Base-by-base conservation (phyloP, 1,140 invertebrate genomes). In the Hypsibius dujardini region DNA sequence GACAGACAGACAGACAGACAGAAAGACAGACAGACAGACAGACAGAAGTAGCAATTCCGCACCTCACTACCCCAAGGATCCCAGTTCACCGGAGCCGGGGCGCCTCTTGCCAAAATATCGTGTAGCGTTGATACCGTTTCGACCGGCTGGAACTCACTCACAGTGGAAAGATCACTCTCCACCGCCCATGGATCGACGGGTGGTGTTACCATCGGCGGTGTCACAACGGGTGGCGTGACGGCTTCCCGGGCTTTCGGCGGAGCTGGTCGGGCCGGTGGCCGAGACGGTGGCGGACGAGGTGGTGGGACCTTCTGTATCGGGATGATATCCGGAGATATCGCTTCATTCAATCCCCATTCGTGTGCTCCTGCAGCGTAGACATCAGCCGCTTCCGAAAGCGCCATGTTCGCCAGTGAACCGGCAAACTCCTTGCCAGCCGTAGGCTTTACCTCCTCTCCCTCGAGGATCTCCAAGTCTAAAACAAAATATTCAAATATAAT, bases 231-330 rank as follows among this genome's bases (percentile, higher is more conserved):
- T 56, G 7, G 50, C 50, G 50, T 7, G n/a, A 56, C 50, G n/a
- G 50, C 7, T 12, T 56, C 50, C 7, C 7, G 7, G n/a, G 50
- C 50, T 56, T 56, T 56, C 50, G 50, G 50, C 7, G 50, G 7
- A 56, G n/a, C n/a, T 56, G 12, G 12, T 15, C 12, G 12, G 12
- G 62, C 12, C 42, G 62, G 12, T 7, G 62, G 62, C 7, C 62
- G 62, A 67, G 62, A 12, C 42, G 62, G 62, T 12, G 62, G 62
- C 12, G 62, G 62, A 15, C 62, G 62, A 12, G 62, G 62, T 67
- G 62, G 62, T 45, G 62, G 12, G 3, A 42, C 62, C 7, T 42
- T 67, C 42, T 67, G 12, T n/a, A 56, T n/a, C 12, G 7, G 62
- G 3, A 67, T 42, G 62, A 67, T 67, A 7, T 12, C 12, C 45